Evolutionary conservation across 2,888 invertebrate genomes (phyloP), one percentile per base, ranked within the genome.

Genomic region (Caenorhabditis virilis): DNA sequence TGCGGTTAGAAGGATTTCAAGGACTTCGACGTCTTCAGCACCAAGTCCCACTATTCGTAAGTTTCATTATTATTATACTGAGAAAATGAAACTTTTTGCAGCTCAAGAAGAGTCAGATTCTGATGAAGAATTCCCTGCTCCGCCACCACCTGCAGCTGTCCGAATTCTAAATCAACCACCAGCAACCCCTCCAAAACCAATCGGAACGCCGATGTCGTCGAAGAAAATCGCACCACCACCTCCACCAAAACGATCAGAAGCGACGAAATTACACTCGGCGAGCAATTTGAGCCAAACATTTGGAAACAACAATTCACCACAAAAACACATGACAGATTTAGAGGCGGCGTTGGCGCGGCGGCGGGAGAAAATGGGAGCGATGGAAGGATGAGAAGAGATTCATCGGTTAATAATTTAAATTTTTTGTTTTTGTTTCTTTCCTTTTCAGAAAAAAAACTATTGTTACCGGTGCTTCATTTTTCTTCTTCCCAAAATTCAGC

Each of bases 111-210:
- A 79, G 45, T 69, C 69, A 4, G 82, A 82, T 59, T 77, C 77
- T 20, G 82, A 82, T 60, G 82, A 82, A 53, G 82, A 82, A 35
- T 77, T 79, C 43, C 80, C 80, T 3, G 78, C 79, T 1, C 77
- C 78, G 15, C 80, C 60, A 20, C 53, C 54, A 13, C 59, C 65
- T 36, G 56, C 46, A 33, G 47, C 20, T 6, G 5, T 39, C 20
- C n/a, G n/a, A n/a, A n/a, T n/a, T n/a, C n/a, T n/a, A n/a, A n/a
- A n/a, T n/a, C 18, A 13, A 39, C 39, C 20, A 23, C 56, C 55
- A 48, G 38, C 33, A 22, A 49, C 50, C 7, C 58, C 68, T 26
- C 62, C 72, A 2, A 75, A 65, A 35, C 71, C 75, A 15, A 22
- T 36, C 13, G 38, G 42, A n/a, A 59, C 57, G 9, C 61, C 69